Base-by-base conservation (phyloP, 2,113 vertebrate genomes). In the Eulacestoma nigropectus region DNA sequence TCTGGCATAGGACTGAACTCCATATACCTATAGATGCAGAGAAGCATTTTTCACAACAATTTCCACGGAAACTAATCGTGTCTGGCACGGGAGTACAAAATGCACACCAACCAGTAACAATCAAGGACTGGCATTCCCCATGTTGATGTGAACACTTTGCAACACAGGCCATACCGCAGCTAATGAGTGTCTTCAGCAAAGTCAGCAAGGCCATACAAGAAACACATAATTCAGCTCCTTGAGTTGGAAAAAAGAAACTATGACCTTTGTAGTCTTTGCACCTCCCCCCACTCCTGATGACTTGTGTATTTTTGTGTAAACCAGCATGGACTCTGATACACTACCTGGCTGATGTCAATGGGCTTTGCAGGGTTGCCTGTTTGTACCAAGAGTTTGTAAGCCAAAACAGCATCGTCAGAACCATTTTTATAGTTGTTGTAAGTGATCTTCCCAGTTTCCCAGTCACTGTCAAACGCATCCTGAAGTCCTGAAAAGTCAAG, bases 371-470 rank as follows among this genome's bases (percentile, higher is more conserved):
- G 97, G 94, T 98, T 98, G 93, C 99, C 99, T 2, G 99, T 99
- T 96, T 99, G 99, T 81, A 99, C 99, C 96, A 99, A 94, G 64
- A 99, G 99, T 83, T 99, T 99, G 96, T 99, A 99, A 63, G 99
- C 99, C 91, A 99, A 97, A 79, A 99, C 98, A 7, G 98, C 99
- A 63, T 99, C 99, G 1, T 99, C 99, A 2, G 99, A 99, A 92
- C 98, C 99, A 42, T 99, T 99, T 96, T 97, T 99, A 62, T 99
- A 99, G 98, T 95, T 99, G 97, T 96, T 98, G 74, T 96, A 97
- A 63, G 99, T 99, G 96, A 99, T 99, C 96, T 98, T 98, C 84
- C 99, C 99, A 5, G 98, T 97, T 97, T 99, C 98, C 99, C 99
- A 99, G 97, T 99, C 99, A 3, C 96, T 98, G 97, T 99, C 99